These are phyloP conservation scores for Holacanthus passer DNA, from an alignment of 2,113 vertebrate species.

Conservation along the genomic window DNA sequence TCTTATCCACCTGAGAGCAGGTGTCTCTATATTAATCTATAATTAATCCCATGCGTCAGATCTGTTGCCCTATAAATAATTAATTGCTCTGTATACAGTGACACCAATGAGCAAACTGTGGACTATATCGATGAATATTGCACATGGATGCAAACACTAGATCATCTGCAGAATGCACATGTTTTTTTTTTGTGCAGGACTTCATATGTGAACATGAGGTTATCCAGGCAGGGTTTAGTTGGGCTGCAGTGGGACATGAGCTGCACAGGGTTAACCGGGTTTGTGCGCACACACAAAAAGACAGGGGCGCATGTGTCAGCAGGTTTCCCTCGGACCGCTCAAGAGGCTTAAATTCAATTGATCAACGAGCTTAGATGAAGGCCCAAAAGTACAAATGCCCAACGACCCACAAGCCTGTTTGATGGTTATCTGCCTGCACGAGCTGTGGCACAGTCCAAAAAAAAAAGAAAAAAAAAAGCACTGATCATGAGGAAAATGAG, in stretches of 20 bases:
- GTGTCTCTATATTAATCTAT: constrained; percentile 73
- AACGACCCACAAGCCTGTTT: constrained; percentile 62
- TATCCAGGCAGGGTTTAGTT: neutral
- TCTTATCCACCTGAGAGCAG: constrained; percentile 51
- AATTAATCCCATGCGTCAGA: constrained; percentile 70
- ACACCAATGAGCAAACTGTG: neutral
- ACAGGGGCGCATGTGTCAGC: constrained; percentile 84
- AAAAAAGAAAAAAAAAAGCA: neutral
- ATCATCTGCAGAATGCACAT: constrained; percentile 9
- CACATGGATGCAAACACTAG: constrained; percentile 16
- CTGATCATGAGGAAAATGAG: neutral
- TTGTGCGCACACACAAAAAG: constrained; percentile 78
- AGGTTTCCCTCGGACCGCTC: constrained; percentile 81
- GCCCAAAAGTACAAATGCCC: constrained; percentile 78
- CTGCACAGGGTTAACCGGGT: constrained; percentile 60
- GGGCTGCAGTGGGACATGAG: constrained; percentile 27
- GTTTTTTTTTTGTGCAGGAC: neutral
- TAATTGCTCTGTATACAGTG: constrained; percentile 26
- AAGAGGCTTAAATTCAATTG: constrained; percentile 87
- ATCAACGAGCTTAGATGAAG: constrained; percentile 84
- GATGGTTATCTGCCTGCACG: constrained; percentile 59
- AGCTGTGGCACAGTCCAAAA: neutral
- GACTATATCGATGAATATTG: neutral
- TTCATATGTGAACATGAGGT: constrained; percentile 22
- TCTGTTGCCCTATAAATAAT: constrained; percentile 73